Evolutionary conservation across 1,140 invertebrate species (phyloP), one percentile per base, ranked within the genome.

Genomic region (Drosophila bifasciata): DNA sequence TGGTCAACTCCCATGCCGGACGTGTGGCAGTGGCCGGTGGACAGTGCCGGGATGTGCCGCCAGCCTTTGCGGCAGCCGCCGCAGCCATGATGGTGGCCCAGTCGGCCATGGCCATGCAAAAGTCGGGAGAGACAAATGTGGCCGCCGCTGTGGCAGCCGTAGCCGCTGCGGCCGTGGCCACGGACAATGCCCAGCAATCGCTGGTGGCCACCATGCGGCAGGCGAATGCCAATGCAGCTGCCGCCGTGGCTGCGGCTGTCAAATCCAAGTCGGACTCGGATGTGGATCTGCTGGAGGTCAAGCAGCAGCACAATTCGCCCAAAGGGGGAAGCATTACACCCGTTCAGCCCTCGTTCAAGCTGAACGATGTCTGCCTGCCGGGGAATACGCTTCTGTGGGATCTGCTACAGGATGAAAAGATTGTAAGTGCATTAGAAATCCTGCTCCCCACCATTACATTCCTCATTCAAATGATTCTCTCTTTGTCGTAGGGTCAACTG

Each of bases 331-430:
- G 40, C 19, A 36, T 23, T 8, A 51, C 15, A 48, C 41, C 8
- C 61, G 46, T 93, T 86, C 92, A 93, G 89, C 92, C 91, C 5
- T 83, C 92, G 5, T 95, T 95, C 55, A 95, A 95, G 79, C 93
- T 96, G 19, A 96, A 96, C 63, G 95, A 96, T 81, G 96, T 97
- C 25, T 97, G 96, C 78, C 94, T 96, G 79, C 96, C 96, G 41
- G 97, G 97, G 0, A 97, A 97, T 89, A 98, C 97, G 6, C 90
- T 99, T 32, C 93, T 99, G 0, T 99, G 97, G 97, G 97, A 99
- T 93, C 92, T 99, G 51, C 91, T 99, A 44, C 97, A 98, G 92
- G 97, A 98, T 91, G 96, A 98, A 72, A 96, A 95, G 92, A 97
- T 97, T 77, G 96, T 96, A 92, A 95, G 95, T 94, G 32, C 9